Conservation (phyloP, 2,113 vertebrate species). For the Tylochromis polylepis region DNA sequence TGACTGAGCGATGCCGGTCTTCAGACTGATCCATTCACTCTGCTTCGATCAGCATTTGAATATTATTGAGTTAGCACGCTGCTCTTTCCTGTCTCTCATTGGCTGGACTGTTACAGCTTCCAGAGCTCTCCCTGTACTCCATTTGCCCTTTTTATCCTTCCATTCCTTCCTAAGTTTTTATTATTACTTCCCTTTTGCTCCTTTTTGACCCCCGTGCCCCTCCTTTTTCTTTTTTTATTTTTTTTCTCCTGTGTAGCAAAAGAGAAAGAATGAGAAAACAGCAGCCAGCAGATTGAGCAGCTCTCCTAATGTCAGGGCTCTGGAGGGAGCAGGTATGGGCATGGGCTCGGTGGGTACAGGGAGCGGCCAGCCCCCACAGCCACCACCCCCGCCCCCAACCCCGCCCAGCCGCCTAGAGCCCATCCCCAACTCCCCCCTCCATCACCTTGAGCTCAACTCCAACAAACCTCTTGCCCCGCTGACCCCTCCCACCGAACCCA, state of each 20-base stretch:
- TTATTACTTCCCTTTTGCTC: conserved; percentile 46
- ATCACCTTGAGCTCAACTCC: conserved; percentile 95
- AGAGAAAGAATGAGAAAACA: conserved; percentile 98
- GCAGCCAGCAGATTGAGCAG: conserved; percentile 93
- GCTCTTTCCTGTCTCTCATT: conserved; percentile 29
- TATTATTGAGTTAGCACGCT: conserved; percentile 10
- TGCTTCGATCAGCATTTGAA: background rate
- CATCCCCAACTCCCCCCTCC: conserved; percentile 95
- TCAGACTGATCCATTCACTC: conserved; percentile 35
- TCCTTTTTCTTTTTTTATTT: conserved; percentile 17
- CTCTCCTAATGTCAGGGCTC: conserved; percentile 92
- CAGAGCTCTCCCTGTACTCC: conserved; percentile 26
- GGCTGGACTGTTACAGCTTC: conserved; percentile 8
- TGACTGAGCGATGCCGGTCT: conserved; percentile 22
- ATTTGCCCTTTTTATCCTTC: background rate
- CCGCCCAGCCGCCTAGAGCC: conserved; percentile 89
- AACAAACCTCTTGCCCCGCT: conserved; percentile 96
- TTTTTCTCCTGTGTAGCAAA: conserved; percentile 90
- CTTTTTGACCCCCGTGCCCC: conserved; percentile 61
- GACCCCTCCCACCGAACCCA: conserved; percentile 94
- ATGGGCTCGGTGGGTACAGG: conserved; percentile 73
- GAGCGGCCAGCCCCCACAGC: conserved; percentile 81
- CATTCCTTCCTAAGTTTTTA: conserved; percentile 25
- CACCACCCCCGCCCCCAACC: conserved; percentile 82
- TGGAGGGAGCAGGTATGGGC: conserved; percentile 88